These are phyloP conservation scores for Channa striata DNA, from an alignment of 2,797 vertebrate species.

Conservation along the genomic window DNA sequence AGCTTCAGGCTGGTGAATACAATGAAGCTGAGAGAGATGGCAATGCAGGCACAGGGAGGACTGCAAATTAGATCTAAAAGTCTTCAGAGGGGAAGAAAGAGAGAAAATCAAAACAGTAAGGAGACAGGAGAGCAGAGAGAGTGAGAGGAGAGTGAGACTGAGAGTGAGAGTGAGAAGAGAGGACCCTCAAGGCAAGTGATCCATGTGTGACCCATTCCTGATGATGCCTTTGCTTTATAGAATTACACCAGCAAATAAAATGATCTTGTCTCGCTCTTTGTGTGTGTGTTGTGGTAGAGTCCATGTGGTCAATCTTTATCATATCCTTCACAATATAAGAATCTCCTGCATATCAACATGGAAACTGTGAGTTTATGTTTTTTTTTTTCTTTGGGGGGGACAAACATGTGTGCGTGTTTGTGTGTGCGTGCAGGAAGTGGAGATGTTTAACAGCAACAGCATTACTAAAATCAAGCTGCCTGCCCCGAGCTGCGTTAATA, in stretches of 20 bases:
- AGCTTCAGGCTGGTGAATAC: constrained; percentile 72
- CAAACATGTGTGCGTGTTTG: no score
- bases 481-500: neutral
- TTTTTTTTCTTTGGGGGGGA: no score
- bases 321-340: constrained; percentile 12
- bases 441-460: constrained; percentile 36
- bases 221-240: constrained; percentile 63
- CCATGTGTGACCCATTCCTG: constrained; percentile 54
- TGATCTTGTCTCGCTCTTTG: constrained; percentile 37
- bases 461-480: neutral
- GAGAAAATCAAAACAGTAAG: constrained; percentile 38
- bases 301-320: neutral
- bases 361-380: no score
- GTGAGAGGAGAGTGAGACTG: constrained; percentile 17
- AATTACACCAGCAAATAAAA: constrained; percentile 70
- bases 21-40: constrained; percentile 55
- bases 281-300: constrained; percentile 5
- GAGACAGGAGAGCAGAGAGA: constrained; percentile 12
- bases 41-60: constrained; percentile 49
- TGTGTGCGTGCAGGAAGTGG: constrained; percentile 9
- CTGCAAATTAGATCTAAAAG: constrained; percentile 78
- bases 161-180: constrained; percentile 13
- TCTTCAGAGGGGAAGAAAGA: constrained; percentile 44
- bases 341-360: constrained; percentile 51
- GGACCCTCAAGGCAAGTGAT: constrained; percentile 54